phyloP scores from a whole-genome alignment of 1,140 invertebrate genomes.

The Nebria ingens region DNA sequence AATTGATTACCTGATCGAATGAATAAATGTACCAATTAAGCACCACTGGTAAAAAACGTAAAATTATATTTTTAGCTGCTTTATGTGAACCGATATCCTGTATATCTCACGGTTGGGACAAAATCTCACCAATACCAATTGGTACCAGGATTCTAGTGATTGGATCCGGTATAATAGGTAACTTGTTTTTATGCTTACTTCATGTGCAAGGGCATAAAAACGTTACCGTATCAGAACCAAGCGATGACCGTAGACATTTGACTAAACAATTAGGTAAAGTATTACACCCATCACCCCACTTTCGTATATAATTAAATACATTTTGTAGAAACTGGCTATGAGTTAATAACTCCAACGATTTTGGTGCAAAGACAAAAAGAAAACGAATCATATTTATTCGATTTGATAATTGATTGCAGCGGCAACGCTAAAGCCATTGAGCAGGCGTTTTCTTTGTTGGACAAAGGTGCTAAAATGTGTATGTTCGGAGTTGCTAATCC shows the following conservation, averaged over 20 bases:
- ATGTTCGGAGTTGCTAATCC: constrained; percentile 46
- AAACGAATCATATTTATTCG: constrained; percentile 34
- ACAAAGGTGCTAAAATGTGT: constrained; percentile 41
- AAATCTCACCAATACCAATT: constrained; percentile 44
- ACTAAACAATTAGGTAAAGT: constrained; percentile 45
- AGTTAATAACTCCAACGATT: constrained; percentile 42
- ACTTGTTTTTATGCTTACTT: constrained; percentile 50
- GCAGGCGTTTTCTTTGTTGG: constrained; percentile 36
- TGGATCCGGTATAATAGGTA: constrained; percentile 61
- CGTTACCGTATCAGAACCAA: constrained; percentile 54
- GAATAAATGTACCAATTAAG: neutral
- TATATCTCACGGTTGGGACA: constrained; percentile 53
- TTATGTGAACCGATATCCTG: constrained; percentile 57
- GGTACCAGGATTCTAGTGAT: constrained; percentile 50
- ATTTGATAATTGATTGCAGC: constrained; percentile 57
- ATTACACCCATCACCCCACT: neutral
- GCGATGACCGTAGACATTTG: constrained; percentile 39
- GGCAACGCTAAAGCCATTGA: constrained; percentile 47
- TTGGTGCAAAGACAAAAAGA: constrained; percentile 35
- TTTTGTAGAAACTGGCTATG: constrained; percentile 46
- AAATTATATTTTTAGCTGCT: constrained; percentile 34
- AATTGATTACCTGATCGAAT: neutral
- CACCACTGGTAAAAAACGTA: no score
- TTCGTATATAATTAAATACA: constrained; percentile 5
- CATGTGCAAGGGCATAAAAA: constrained; percentile 55